phyloP scores from a whole-genome alignment of 2,113 vertebrate genomes.

The Electrona antarctica region DNA sequence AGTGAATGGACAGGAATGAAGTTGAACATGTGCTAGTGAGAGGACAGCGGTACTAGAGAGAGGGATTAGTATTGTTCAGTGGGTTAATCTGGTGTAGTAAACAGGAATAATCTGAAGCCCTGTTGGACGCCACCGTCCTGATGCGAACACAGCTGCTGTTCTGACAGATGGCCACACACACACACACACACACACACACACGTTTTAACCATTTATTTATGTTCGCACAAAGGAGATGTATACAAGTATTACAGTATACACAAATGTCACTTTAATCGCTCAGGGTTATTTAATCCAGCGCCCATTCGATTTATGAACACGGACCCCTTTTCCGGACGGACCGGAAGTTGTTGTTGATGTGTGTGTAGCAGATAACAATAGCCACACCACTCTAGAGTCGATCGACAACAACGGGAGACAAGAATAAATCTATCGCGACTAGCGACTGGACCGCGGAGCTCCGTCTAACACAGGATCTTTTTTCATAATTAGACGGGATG shows the following conservation, averaged over 20 bases:
- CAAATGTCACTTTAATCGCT: too few species aligned
- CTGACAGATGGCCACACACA: slow-evolving; percentile 63
- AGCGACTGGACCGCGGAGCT: too few species aligned
- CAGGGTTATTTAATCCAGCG: too few species aligned
- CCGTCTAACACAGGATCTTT: background rate
- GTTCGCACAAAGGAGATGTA: background rate
- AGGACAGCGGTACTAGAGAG: background rate
- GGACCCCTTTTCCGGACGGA: too few species aligned
- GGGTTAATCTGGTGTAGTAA: slow-evolving; percentile 76
- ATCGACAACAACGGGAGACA: too few species aligned
- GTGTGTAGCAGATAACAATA: too few species aligned
- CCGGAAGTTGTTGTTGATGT: too few species aligned
- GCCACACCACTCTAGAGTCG: too few species aligned
- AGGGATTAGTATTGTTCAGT: slow-evolving; percentile 69
- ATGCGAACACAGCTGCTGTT: slow-evolving; percentile 32
- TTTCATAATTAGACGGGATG: background rate
- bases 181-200: slow-evolving; percentile 1
- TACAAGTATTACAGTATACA: background rate
- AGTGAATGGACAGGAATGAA: too few species aligned
- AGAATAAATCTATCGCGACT: too few species aligned
- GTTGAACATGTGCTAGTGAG: background rate
- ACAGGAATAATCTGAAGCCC: slow-evolving; percentile 66
- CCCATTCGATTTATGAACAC: too few species aligned
- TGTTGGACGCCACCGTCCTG: slow-evolving; percentile 28
- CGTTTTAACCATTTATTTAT: too few species aligned